Conservation (phyloP, 2,113 vertebrate species). For the Cepphus grylle region DNA sequence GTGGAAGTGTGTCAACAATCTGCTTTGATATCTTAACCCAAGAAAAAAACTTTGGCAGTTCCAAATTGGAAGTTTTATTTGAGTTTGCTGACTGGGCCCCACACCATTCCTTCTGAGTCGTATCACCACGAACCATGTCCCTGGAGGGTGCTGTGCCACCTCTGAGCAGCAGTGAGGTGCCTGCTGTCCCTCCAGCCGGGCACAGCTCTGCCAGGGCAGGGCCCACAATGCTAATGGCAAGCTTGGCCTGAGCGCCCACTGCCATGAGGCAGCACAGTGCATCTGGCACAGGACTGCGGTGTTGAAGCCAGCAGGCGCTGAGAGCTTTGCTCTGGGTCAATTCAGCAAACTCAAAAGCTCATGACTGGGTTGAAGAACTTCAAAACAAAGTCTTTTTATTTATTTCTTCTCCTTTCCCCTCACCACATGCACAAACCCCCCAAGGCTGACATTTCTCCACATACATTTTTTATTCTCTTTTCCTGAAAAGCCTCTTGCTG, state of each 20-base stretch:
- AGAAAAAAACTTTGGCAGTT: background rate
- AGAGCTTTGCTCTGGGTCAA: background rate
- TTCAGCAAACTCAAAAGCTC: background rate
- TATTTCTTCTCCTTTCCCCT: background rate
- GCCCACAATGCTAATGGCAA: background rate
- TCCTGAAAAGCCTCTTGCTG: background rate
- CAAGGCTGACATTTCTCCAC: background rate
- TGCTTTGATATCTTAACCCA: background rate
- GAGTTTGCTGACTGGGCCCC: background rate
- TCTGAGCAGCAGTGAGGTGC: background rate
- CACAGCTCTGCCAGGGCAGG: background rate
- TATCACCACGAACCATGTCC: accelerated
- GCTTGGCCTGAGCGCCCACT: background rate
- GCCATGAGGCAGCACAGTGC: background rate
- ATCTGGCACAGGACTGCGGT: accelerated
- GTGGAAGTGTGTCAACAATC: background rate
- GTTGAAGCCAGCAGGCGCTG: background rate
- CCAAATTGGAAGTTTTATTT: background rate
- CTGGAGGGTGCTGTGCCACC: background rate
- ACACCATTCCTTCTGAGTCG: background rate
- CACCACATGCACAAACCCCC: background rate
- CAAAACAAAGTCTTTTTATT: background rate
- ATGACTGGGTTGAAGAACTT: background rate
- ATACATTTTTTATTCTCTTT: background rate
- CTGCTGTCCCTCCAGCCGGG: background rate